Conservation (phyloP, 2,888 invertebrate species). For the Leptogaster cylindrica region DNA sequence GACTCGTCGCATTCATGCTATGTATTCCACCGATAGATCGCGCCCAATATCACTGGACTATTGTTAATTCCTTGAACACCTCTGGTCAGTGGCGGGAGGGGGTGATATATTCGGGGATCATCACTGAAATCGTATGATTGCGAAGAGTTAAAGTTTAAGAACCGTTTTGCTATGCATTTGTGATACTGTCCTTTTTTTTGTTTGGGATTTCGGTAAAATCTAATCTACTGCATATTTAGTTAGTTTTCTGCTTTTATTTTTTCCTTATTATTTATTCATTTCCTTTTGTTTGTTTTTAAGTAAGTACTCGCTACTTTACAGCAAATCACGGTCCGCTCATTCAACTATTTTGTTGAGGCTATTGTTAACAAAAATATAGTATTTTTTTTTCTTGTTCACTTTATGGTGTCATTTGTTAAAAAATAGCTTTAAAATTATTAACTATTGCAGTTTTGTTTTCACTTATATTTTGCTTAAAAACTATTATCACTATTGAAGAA, state of each 20-base stretch:
- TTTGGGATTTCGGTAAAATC: not conserved
- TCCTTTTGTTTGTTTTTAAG: too few species aligned
- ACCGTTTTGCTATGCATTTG: slow-evolving; percentile 13
- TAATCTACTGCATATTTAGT: slow-evolving; percentile 10
- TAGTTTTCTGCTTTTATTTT: not conserved
- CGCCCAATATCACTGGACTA: too few species aligned
- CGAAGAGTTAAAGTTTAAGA: slow-evolving; percentile 11
- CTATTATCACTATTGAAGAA: slow-evolving; percentile 63
- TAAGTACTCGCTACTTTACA: not conserved
- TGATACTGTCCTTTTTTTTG: slow-evolving; percentile 11
- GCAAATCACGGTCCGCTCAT: not conserved
- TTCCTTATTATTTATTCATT: not conserved
- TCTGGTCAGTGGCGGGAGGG: too few species aligned
- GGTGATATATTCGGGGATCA: too few species aligned
- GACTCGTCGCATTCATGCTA: slow-evolving; percentile 20
- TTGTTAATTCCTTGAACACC: too few species aligned
- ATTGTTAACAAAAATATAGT: slow-evolving; percentile 52
- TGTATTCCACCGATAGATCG: too few species aligned
- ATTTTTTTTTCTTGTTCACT: slow-evolving; percentile 45
- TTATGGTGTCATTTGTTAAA: slow-evolving; percentile 38
- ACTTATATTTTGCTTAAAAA: slow-evolving; percentile 53
- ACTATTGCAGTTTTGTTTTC: slow-evolving; percentile 44
- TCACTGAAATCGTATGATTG: slow-evolving; percentile 29
- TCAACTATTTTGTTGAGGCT: slow-evolving; percentile 50
- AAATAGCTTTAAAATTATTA: slow-evolving; percentile 42